Conservation (phyloP, 2,113 vertebrate species). For the Potamarius usumacintae region DNA sequence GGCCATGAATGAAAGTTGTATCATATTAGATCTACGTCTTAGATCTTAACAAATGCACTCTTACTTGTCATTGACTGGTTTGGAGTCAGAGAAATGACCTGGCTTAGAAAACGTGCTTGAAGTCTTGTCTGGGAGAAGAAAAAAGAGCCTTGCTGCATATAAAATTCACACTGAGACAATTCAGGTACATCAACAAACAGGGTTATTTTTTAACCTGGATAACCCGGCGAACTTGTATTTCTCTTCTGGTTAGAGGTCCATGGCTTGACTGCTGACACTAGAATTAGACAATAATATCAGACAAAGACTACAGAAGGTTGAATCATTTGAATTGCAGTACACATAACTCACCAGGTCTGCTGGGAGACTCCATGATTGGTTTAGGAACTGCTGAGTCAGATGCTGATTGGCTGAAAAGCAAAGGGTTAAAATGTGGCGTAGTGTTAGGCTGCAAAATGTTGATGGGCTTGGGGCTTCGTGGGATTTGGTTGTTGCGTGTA, state of each 20-base stretch:
- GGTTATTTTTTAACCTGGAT: constrained; percentile 4
- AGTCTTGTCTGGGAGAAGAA: constrained; percentile 54
- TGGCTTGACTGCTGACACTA: constrained; percentile 57
- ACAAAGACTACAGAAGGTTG: neutral
- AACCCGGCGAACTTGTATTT: constrained; percentile 11
- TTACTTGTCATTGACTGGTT: constrained; percentile 71
- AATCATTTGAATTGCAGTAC: neutral
- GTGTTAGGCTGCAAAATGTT: constrained; percentile 12
- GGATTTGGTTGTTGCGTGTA: constrained; percentile 53
- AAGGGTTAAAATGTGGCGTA: constrained; percentile 49
- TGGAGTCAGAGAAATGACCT: constrained; percentile 67
- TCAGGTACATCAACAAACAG: neutral
- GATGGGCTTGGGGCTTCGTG: constrained; percentile 24
- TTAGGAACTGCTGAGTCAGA: constrained; percentile 44
- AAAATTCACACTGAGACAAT: neutral
- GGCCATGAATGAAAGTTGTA: neutral
- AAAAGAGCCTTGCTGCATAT: neutral
- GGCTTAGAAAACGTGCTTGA: constrained; percentile 52
- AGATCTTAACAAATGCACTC: neutral
- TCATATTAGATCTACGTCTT: neutral
- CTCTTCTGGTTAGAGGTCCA: constrained; percentile 58
- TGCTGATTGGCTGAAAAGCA: constrained; percentile 39
- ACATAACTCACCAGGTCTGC: constrained; percentile 66
- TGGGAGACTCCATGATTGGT: constrained; percentile 54
- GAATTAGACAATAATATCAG: neutral